phyloP scores from a whole-genome alignment of 2,888 invertebrate species.

The Oithona nana region DNA sequence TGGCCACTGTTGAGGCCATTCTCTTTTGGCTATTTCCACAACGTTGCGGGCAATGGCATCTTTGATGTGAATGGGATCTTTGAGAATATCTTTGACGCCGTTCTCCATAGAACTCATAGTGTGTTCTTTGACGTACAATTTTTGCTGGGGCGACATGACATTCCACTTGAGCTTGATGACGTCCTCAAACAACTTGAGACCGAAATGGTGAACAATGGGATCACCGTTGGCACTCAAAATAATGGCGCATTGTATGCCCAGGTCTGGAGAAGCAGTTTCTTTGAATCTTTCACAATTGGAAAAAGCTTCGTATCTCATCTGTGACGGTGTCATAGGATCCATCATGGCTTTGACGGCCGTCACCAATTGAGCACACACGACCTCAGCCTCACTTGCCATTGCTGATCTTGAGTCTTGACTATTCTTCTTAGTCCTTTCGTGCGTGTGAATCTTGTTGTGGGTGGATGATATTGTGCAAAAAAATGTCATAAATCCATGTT shows the following conservation, averaged over 20 bases:
- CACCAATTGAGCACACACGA: constrained; percentile 40
- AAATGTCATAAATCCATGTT: too few species aligned
- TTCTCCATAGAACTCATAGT: constrained; percentile 22
- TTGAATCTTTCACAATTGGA: constrained; percentile 42
- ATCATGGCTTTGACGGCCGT: constrained; percentile 62
- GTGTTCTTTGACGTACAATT: constrained; percentile 60
- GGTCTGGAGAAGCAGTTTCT: constrained; percentile 66
- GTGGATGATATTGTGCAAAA: too few species aligned
- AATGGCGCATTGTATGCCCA: constrained; percentile 61
- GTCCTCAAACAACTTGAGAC: constrained; percentile 77
- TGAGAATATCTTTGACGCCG: constrained; percentile 48
- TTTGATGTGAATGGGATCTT: constrained; percentile 52
- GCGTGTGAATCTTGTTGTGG: too few species aligned
- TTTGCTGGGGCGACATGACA: constrained; percentile 63
- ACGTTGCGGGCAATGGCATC: constrained; percentile 72
- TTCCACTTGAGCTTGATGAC: constrained; percentile 85
- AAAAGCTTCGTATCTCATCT: constrained; percentile 57
- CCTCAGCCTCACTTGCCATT: neutral
- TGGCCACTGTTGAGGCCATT: constrained; percentile 96
- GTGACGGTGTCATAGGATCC: constrained; percentile 53
- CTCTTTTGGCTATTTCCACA: constrained; percentile 81
- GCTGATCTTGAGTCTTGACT: neutral
- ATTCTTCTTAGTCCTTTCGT: too few species aligned
- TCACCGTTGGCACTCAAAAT: constrained; percentile 53
- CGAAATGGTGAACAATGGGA: constrained; percentile 67